Evolutionary conservation across 2,113 vertebrate genomes (phyloP), one percentile per base, ranked within the genome.

Genomic region (Malurus alboscapulatus): DNA sequence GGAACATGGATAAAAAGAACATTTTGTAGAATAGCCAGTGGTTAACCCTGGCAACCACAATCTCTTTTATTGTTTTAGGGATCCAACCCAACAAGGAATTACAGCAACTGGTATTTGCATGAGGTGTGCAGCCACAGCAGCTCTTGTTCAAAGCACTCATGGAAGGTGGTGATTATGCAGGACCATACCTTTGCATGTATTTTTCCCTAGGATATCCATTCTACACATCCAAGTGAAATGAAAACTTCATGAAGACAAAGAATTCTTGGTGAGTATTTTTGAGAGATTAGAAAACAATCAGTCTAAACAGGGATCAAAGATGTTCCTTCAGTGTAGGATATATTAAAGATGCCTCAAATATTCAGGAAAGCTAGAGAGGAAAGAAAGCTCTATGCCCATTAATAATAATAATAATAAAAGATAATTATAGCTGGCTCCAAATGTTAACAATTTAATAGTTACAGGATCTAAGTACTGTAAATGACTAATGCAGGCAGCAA

Each of bases 381-480:
- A 90, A 75, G 86, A 7, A 82, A 87, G 81, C 87, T 54, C 63
- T 51, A 34, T 65, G 81, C 20, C 92, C 89, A 96, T 90, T 94
- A 95, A 84, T 89, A 87, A 59, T 38, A 69, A 66, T n/a, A 73
- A 88, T 71, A 92, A 85, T 88, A 92, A 54, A 78, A 89, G 92
- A 84, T 95, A 96, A 96, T 95, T 96, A 91, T 42, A 96, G 91
- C 66, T 92, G 84, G 93, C 87, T 96, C 91, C 94, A 93, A 93
- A 94, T 82, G 94, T 83, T 94, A 93, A 95, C 94, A 93, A 82
- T 93, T 78, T 68, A 92, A 76, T 94, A 93, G 89, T 86, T 93
- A 73, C 66, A 92, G 92, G 74, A 96, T 77, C 94, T 96, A 88
- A 96, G 92, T 87, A 85, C 87, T 91, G 89, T 62, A 92, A 96